Percentiles rank a stretch among this genome's conserved stretches.
Evolutionary conservation across 64 coral and sea anemone species (phyloP).

Genomic region (Pocillopora verrucosa): DNA sequence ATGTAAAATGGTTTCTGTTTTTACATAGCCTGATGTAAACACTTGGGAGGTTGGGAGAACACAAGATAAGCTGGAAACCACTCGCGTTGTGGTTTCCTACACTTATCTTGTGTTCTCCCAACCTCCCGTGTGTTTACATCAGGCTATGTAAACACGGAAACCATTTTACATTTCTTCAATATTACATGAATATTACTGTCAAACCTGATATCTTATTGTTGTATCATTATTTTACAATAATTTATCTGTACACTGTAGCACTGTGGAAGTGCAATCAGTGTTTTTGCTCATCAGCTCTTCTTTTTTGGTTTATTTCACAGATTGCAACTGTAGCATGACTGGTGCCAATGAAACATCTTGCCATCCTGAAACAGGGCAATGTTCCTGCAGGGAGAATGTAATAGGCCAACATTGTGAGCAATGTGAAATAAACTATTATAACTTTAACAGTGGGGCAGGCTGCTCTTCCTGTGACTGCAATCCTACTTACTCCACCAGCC

Average conservation of each 20-base stretch:
- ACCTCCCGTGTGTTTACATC: no score
- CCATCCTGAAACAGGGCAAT: conserved; percentile 70
- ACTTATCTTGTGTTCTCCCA: no score
- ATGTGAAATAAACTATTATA: conserved; percentile 65
- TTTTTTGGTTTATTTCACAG: conserved; percentile 17
- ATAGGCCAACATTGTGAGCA: conserved; percentile 51
- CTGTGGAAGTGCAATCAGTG: background rate
- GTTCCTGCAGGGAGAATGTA: conserved; percentile 65
- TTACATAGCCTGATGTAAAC: no score
- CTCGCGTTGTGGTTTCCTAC: no score
- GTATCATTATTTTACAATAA: no score
- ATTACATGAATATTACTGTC: no score
- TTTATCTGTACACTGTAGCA: background rate
- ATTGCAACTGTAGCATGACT: conserved; percentile 58
- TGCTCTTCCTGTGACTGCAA: conserved; percentile 83
- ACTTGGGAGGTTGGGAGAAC: no score
- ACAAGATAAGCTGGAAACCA: no score
- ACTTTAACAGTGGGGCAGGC: conserved; percentile 77
- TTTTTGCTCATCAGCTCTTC: background rate
- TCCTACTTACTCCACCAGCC: conserved; percentile 46
- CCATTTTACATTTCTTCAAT: no score
- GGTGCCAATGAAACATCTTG: conserved; percentile 77
- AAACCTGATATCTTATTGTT: no score
- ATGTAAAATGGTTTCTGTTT: no score
- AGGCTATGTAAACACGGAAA: no score